A percentile compares a stretch with the other conserved stretches of the same genome.
Evolutionary conservation across 2,888 invertebrate genomes (phyloP).

Genomic region (Antitype chi): DNA sequence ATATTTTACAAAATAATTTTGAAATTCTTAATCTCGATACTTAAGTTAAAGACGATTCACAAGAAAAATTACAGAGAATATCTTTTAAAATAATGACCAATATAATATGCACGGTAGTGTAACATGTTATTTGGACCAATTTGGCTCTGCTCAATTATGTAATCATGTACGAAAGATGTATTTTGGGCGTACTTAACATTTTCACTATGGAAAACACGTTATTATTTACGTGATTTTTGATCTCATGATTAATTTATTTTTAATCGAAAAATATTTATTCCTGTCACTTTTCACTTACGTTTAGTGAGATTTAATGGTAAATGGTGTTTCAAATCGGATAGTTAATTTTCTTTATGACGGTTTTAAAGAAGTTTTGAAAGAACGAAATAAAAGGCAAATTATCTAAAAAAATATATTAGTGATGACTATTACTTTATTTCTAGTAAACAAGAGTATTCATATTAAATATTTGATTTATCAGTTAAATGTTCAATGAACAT

Average conservation of each 20-base stretch:
- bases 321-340: background rate
- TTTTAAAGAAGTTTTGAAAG: background rate
- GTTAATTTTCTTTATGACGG: background rate
- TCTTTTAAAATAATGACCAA: conserved; percentile 54
- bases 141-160: conserved; percentile 63
- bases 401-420: background rate
- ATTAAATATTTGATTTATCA: background rate
- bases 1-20: conserved; percentile 52
- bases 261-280: conserved; percentile 20
- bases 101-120: conserved; percentile 52
- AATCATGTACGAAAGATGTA: conserved; percentile 60
- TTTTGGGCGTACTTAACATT: conserved; percentile 61
- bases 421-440: background rate
- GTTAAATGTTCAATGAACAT: background rate
- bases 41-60: conserved; percentile 60
- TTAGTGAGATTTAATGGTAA: conserved; percentile 5
- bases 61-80: conserved; percentile 56
- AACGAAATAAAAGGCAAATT: background rate
- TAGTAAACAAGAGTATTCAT: background rate
- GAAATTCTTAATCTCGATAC: conserved; percentile 52
- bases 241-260: conserved; percentile 49
- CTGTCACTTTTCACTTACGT: conserved; percentile 41
- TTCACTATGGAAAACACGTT: conserved; percentile 49
- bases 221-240: conserved; percentile 54
- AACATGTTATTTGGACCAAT: conserved; percentile 66